phyloP scores from a whole-genome alignment of 2,797 vertebrate genomes.

The Sebastes trivittatus region DNA sequence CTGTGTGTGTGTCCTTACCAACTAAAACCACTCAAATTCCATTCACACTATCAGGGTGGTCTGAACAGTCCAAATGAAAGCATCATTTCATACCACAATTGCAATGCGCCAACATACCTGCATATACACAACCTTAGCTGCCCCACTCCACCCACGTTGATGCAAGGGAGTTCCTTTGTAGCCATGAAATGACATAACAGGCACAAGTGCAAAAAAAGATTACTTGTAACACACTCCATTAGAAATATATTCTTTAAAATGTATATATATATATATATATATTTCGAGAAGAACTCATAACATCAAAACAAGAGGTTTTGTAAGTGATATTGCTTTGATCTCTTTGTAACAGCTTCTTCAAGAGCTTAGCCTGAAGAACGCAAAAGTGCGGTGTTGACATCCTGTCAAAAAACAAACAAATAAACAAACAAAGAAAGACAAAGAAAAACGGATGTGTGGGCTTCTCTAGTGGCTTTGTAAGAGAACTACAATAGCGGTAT shows the following conservation, averaged over 20 bases:
- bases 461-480: slow-evolving; percentile 41
- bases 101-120: neutral
- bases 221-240: neutral
- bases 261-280: no score
- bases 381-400: slow-evolving; percentile 34
- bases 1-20: neutral
- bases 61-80: slow-evolving; percentile 1
- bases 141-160: neutral
- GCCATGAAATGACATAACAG: neutral
- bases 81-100: slow-evolving; percentile 13
- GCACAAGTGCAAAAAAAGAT: neutral
- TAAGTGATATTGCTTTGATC: slow-evolving; percentile 33
- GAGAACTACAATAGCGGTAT: neutral
- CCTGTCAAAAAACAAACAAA: slow-evolving; percentile 14
- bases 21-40: slow-evolving; percentile 4
- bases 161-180: neutral
- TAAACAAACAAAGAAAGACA: slow-evolving; percentile 19
- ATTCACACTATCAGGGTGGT: slow-evolving; percentile 19
- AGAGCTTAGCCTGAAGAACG: slow-evolving; percentile 21
- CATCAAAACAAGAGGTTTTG: slow-evolving; percentile 6
- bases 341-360: slow-evolving; percentile 15
- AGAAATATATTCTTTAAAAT: neutral
- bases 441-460: slow-evolving; percentile 29
- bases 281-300: neutral
- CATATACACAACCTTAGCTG: neutral